Conservation (phyloP, 2,888 invertebrate genomes). For the Coenonympha arcania region DNA sequence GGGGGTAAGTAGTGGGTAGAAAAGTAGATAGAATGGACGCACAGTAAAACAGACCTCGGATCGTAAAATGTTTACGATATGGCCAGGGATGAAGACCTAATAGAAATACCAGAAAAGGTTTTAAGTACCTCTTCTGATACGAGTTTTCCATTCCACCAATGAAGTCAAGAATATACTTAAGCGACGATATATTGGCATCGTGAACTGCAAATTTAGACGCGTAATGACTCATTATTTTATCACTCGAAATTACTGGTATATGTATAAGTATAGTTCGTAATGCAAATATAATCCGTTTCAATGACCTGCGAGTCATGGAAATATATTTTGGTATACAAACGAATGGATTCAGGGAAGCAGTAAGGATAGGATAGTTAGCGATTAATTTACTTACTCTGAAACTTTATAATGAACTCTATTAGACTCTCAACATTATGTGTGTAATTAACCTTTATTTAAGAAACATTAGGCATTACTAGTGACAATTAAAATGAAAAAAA, state of each 20-base stretch:
- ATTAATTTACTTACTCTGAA: not conserved
- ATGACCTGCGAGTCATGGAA: not conserved
- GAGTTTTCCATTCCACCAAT: no score
- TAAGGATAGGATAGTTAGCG: not conserved
- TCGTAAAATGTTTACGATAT: no score
- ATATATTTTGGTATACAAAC: not conserved
- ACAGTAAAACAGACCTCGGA: no score
- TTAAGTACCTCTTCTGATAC: no score
- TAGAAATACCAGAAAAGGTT: no score
- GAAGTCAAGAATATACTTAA: slow-evolving; percentile 1
- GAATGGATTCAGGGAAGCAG: slow-evolving; percentile 1
- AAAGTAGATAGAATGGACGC: no score
- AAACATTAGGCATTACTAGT: no score
- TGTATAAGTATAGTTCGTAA: slow-evolving; percentile 7
- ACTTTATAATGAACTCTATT: not conserved
- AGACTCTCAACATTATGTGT: no score
- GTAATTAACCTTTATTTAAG: no score
- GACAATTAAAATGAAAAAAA: no score
- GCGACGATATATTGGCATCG: slow-evolving; percentile 54
- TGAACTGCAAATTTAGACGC: slow-evolving; percentile 53
- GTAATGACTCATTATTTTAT: slow-evolving; percentile 51
- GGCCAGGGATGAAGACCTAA: no score
- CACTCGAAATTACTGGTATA: slow-evolving; percentile 13
- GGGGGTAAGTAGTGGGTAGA: no score
- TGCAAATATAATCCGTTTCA: slow-evolving; percentile 2